Conservation (phyloP, 2,797 vertebrate species). For the Pogoniulus pusillus region DNA sequence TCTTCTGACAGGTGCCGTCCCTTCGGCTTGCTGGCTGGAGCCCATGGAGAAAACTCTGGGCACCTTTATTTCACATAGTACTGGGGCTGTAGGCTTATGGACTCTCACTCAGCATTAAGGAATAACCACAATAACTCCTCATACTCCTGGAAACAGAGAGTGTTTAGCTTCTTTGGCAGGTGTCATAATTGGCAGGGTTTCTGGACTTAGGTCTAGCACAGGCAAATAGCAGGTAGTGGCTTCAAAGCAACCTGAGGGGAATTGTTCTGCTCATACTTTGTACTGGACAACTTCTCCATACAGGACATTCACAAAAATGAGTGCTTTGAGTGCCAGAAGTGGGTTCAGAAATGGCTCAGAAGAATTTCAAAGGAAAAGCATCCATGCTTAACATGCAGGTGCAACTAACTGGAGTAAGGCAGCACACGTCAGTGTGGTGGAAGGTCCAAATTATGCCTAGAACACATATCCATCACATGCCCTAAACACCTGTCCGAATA, state of each 20-base stretch:
- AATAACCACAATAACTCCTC: slow-evolving; percentile 2
- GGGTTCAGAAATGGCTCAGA: not conserved
- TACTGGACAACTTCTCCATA: not conserved
- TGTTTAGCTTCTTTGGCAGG: slow-evolving; percentile 4
- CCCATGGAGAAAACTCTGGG: not conserved
- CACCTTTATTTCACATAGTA: not conserved
- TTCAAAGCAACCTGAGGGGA: not conserved
- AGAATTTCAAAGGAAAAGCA: not conserved
- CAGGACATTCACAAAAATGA: not conserved
- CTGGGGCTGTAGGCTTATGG: not conserved
- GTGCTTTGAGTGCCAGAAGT: not conserved
- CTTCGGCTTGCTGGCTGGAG: not conserved
- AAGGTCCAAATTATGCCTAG: too few relatives aligned
- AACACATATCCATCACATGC: too few relatives aligned
- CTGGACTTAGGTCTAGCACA: not conserved
- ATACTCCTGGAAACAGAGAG: not conserved
- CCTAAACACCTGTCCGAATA: too few relatives aligned
- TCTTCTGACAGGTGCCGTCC: not conserved
- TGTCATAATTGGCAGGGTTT: not conserved
- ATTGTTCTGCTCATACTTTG: not conserved
- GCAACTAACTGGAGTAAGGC: not conserved
- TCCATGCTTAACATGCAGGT: not conserved
- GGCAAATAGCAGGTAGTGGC: not conserved
- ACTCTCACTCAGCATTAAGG: not conserved
- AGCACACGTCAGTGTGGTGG: too few relatives aligned